Conservation (phyloP, 2,888 invertebrate species). For the Seira musarum region DNA sequence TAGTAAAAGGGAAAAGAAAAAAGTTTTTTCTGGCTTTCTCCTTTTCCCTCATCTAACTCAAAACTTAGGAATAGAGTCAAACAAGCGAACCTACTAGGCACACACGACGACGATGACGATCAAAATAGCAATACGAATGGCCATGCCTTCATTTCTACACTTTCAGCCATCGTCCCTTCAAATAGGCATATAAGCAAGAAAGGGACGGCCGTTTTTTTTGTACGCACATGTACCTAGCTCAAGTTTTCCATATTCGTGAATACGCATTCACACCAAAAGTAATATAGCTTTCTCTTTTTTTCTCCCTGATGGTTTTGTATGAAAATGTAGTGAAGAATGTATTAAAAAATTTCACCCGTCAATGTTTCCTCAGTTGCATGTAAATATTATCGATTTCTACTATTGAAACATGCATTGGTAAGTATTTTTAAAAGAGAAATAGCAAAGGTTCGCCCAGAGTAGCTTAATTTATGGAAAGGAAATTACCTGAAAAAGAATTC, state of each 20-base stretch:
- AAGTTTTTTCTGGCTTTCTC: not conserved
- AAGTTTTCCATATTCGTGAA: conserved; percentile 29
- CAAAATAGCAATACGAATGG: not conserved
- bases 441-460: not conserved
- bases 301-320: conserved; percentile 30
- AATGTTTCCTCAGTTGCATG: not conserved
- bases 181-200: conserved; percentile 8
- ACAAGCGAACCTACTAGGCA: not conserved
- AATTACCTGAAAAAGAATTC: no score
- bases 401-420: no score
- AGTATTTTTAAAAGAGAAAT: conserved; percentile 11
- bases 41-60: conserved; percentile 1
- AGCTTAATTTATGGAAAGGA: conserved; percentile 19
- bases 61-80: not conserved
- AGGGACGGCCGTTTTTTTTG: conserved; percentile 7
- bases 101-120: not conserved
- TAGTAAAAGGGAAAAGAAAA: not conserved
- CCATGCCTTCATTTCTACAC: not conserved
- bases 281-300: not conserved
- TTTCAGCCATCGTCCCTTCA: no score
- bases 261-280: not conserved
- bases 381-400: conserved; percentile 33
- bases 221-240: conserved; percentile 39
- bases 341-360: not conserved
- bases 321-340: no score